phyloP scores from a whole-genome alignment of 2,888 invertebrate species.

The Epirrhoe tristata region DNA sequence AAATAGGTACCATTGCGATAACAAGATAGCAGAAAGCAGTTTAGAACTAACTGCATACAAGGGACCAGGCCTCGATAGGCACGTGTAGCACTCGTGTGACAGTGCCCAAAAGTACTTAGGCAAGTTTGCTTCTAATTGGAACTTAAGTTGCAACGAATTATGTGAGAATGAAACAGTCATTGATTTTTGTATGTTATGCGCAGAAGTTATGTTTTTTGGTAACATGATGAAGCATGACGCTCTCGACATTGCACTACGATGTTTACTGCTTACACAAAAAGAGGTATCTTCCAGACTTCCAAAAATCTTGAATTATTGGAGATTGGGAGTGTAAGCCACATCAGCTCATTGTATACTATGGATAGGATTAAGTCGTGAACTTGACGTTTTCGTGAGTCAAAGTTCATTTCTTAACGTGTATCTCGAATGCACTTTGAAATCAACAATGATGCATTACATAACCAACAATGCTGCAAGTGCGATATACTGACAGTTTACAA shows the following conservation, averaged over 20 bases:
- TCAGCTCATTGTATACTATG: neutral
- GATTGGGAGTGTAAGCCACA: no score
- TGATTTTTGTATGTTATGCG: no score
- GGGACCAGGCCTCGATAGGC: slow-evolving; percentile 23
- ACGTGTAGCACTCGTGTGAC: slow-evolving; percentile 17
- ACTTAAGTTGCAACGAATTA: neutral
- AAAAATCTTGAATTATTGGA: neutral
- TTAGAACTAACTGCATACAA: slow-evolving; percentile 27
- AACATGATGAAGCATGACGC: no score
- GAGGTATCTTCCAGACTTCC: neutral
- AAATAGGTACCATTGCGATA: slow-evolving; percentile 19
- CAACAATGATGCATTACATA: slow-evolving; percentile 31
- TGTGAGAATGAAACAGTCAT: no score
- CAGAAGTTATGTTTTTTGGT: no score
- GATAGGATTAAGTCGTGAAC: neutral
- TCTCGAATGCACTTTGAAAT: slow-evolving; percentile 32
- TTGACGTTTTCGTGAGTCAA: slow-evolving; percentile 24
- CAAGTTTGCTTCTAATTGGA: slow-evolving; percentile 12
- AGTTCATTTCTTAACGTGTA: slow-evolving; percentile 26
- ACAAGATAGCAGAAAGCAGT: slow-evolving; percentile 28
- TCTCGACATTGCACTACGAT: no score
- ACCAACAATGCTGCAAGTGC: slow-evolving; percentile 44
- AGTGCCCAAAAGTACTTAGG: slow-evolving; percentile 2
- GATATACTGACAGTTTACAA: slow-evolving; percentile 39
- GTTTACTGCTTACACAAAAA: no score